phyloP scores from a whole-genome alignment of 2,113 vertebrate species.

The Notothenia coriiceps region DNA sequence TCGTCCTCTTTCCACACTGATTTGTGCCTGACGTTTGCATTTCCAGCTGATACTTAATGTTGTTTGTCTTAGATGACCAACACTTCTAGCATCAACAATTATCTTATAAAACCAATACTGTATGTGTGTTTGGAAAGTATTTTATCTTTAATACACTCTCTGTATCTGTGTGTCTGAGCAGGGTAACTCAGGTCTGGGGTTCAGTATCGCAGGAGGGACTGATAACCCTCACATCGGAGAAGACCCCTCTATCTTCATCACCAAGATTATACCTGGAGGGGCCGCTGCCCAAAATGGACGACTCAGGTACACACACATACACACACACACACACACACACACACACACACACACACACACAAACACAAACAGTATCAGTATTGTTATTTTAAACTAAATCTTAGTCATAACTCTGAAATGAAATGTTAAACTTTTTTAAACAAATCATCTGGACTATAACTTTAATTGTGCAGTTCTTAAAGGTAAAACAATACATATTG shows the following conservation, averaged over 20 bases:
- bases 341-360: neutral
- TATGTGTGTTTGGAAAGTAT: neutral
- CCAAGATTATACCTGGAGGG: constrained; percentile 97
- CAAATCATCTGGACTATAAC: no score
- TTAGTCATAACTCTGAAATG: no score
- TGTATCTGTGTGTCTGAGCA: constrained; percentile 65
- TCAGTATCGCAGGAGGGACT: constrained; percentile 98
- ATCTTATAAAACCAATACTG: neutral
- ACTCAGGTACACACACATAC: constrained; percentile 86
- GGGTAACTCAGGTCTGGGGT: constrained; percentile 99
- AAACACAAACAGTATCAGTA: no score
- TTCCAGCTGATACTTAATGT: no score
- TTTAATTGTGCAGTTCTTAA: no score
- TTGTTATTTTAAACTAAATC: no score
- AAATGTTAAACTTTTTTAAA: no score
- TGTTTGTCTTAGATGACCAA: neutral
- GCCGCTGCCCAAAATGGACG: constrained; percentile 97
- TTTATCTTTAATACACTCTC: neutral
- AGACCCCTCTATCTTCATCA: constrained; percentile 99
- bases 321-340: constrained; percentile 23
- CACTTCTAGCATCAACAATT: neutral
- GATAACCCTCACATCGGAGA: constrained; percentile 99
- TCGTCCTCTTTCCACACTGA: no score
- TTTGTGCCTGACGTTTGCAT: no score
- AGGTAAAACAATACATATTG: no score